Evolutionary conservation across 1,140 invertebrate species (phyloP).

Genomic region (Drosophila pseudoobscura): DNA sequence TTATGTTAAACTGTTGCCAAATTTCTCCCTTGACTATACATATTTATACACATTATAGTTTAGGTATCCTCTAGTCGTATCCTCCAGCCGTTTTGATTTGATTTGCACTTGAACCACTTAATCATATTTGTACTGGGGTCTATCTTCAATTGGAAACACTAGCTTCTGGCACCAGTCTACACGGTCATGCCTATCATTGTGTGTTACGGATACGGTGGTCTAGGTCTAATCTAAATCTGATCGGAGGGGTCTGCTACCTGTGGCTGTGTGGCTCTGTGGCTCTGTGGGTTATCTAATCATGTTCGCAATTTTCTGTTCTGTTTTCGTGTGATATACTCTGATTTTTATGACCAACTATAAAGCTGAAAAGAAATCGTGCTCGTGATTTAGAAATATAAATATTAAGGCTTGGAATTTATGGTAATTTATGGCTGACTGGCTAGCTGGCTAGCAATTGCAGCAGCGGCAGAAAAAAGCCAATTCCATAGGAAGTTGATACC

Average conservation of each 20-base stretch:
- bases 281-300: conserved; percentile 33
- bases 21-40: too few relatives aligned
- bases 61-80: too few relatives aligned
- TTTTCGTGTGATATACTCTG: conserved; percentile 27
- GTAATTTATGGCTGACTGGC: conserved; percentile 42
- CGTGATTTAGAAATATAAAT: conserved; percentile 45
- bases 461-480: conserved; percentile 11
- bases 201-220: neutral
- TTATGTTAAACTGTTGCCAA: too few relatives aligned
- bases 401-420: conserved; percentile 48
- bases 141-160: conserved; percentile 22
- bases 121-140: conserved; percentile 6
- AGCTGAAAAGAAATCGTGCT: conserved; percentile 34
- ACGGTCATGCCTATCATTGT: conserved; percentile 27
- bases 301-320: conserved; percentile 8
- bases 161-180: neutral
- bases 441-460: conserved; percentile 1
- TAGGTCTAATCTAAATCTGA: conserved; percentile 28
- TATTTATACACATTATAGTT: too few relatives aligned
- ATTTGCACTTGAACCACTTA: too few relatives aligned
- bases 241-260: conserved; percentile 2
- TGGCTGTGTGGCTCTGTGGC: neutral
- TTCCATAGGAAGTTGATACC: conserved; percentile 35
- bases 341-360: conserved; percentile 42
- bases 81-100: too few relatives aligned